These are phyloP conservation scores for Ichneumon xanthorius DNA, from an alignment of 2,888 invertebrate species.

Conservation along the genomic window DNA sequence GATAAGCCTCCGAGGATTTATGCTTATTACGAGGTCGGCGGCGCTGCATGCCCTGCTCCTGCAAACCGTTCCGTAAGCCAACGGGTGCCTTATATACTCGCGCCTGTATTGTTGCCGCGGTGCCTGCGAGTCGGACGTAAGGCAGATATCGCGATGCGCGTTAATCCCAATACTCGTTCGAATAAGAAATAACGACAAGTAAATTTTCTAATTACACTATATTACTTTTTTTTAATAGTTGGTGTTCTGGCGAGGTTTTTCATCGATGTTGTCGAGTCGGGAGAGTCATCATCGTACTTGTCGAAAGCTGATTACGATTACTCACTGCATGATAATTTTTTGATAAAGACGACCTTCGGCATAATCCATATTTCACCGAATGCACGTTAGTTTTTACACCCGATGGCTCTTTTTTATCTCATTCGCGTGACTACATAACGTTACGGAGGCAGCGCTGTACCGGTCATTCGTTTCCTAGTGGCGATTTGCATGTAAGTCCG, in stretches of 20 bases:
- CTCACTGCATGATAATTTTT: not conserved
- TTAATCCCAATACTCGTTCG: not conserved
- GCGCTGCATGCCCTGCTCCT: conserved; percentile 42
- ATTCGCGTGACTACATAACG: not conserved
- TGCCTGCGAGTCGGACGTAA: not conserved
- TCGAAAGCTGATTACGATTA: not conserved
- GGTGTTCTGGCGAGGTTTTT: not conserved
- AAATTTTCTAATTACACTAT: not conserved
- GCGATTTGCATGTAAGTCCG: not conserved
- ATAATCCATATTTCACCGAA: not conserved
- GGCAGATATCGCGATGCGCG: not conserved
- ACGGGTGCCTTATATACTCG: conserved; percentile 68
- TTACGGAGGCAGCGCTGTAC: not conserved
- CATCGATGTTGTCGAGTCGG: not conserved
- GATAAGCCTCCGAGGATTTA: conserved; percentile 84
- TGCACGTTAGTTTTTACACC: not conserved
- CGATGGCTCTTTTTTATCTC: not conserved
- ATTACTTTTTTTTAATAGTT: not conserved
- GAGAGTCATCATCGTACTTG: not conserved
- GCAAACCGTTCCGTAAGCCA: conserved; percentile 78
- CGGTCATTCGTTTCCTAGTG: not conserved
- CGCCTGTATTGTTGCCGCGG: not conserved
- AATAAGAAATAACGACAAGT: not conserved
- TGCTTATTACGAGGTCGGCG: conserved; percentile 83
- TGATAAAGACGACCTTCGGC: not conserved